Conservation (phyloP, 2,797 vertebrate species). For the Amphiprion clarkii region DNA sequence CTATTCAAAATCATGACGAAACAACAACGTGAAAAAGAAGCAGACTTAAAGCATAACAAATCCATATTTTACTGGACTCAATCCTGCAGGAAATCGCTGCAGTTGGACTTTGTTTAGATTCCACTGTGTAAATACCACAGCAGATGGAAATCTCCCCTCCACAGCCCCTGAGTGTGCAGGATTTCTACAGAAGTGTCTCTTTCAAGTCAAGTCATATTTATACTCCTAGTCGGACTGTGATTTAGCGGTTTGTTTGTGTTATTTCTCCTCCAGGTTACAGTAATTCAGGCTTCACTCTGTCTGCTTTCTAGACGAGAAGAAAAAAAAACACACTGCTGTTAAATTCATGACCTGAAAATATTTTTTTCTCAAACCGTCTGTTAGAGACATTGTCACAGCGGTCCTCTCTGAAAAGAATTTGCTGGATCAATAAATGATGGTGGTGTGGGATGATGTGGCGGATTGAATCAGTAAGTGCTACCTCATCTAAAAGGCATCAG, state of each 20-base stretch:
- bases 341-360: slow-evolving; percentile 14
- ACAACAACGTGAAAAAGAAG: background rate
- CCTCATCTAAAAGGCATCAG: slow-evolving; percentile 31
- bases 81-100: slow-evolving; percentile 26
- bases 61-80: slow-evolving; percentile 14
- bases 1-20: slow-evolving; percentile 12
- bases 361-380: background rate
- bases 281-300: background rate
- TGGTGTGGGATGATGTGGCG: slow-evolving; percentile 7
- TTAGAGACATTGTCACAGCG: background rate
- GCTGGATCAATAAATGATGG: slow-evolving; percentile 21
- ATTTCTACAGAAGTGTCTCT: slow-evolving; percentile 34
- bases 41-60: slow-evolving; percentile 13
- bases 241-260: slow-evolving; percentile 24
- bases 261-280: slow-evolving; percentile 12
- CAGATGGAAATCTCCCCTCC: slow-evolving; percentile 24
- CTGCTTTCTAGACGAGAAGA: background rate
- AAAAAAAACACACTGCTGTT: background rate
- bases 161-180: background rate
- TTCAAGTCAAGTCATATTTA: slow-evolving; percentile 56
- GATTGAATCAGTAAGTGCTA: slow-evolving; percentile 16
- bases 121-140: slow-evolving; percentile 14
- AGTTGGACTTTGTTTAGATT: slow-evolving; percentile 50
- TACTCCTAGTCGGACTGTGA: slow-evolving; percentile 10
- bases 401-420: slow-evolving; percentile 1